phyloP scores from a whole-genome alignment of 2,797 vertebrate genomes.

The Scyliorhinus canicula region DNA sequence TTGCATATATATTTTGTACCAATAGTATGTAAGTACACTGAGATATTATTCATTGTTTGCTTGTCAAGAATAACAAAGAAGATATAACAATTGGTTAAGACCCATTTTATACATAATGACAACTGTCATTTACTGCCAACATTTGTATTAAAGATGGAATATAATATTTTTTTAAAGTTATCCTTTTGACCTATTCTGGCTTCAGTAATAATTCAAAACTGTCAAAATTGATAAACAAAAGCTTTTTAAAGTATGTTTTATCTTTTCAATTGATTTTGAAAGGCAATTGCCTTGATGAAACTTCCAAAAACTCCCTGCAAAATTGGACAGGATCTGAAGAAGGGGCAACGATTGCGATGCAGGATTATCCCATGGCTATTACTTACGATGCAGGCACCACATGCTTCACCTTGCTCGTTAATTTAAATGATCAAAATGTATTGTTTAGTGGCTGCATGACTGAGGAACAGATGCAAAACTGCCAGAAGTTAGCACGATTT shows the following conservation, averaged over 20 bases:
- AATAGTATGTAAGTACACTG: conserved; percentile 1
- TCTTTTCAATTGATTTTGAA: background rate
- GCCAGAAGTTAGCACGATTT: background rate
- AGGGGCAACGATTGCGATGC: background rate
- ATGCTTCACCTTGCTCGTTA: background rate
- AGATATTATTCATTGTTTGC: conserved; percentile 17
- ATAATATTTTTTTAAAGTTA: conserved; percentile 10
- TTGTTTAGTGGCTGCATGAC: background rate
- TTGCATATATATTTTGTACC: background rate
- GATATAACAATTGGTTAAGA: conserved; percentile 27
- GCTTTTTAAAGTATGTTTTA: background rate
- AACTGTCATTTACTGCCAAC: conserved; percentile 28
- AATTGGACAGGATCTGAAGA: background rate
- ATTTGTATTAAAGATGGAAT: conserved; percentile 9
- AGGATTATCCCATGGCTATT: no score
- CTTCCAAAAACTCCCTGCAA: background rate
- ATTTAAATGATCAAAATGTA: background rate
- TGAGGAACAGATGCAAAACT: background rate
- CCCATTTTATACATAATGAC: conserved; percentile 21
- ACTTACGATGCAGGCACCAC: no score
- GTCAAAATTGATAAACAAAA: conserved; percentile 1
- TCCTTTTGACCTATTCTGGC: conserved; percentile 27
- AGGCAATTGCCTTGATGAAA: conserved; percentile 16
- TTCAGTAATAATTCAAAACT: conserved; percentile 31
- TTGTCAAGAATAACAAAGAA: background rate